Evolutionary conservation across 2,113 vertebrate genomes (phyloP).

Genomic region (Isichthys henryi): DNA sequence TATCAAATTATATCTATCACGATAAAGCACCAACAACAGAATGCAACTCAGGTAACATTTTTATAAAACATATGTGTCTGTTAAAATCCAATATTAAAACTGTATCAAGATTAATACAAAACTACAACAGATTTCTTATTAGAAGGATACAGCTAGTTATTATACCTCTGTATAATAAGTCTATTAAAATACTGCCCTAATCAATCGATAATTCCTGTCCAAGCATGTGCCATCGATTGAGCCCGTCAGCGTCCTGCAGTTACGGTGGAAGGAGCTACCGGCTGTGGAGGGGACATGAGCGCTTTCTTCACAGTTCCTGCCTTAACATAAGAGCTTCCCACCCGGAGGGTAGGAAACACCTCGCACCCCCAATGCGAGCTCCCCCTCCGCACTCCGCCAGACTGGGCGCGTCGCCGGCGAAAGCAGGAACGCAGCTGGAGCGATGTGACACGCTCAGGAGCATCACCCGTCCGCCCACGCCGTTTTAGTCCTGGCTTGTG

Average conservation of each 20-base stretch:
- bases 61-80: background rate
- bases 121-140: background rate
- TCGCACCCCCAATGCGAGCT: slow-evolving; percentile 42
- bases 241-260: background rate
- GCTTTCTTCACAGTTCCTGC: slow-evolving; percentile 24
- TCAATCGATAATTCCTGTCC: background rate
- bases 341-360: slow-evolving; percentile 63
- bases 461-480: slow-evolving; percentile 11
- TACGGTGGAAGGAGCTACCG: background rate
- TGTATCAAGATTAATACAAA: background rate
- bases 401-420: slow-evolving; percentile 33
- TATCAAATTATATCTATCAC: background rate
- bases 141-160: background rate
- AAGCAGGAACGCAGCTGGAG: slow-evolving; percentile 20
- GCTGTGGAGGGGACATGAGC: background rate
- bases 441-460: slow-evolving; percentile 1
- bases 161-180: background rate
- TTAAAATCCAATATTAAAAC: background rate
- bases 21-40: background rate
- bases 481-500: background rate
- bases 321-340: slow-evolving; percentile 54
- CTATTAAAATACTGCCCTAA: background rate
- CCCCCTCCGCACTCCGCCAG: slow-evolving; percentile 39
- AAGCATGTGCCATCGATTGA: background rate
- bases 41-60: background rate